Base-by-base conservation (phyloP, 1,140 invertebrate genomes). In the Sinonovacula constricta region DNA sequence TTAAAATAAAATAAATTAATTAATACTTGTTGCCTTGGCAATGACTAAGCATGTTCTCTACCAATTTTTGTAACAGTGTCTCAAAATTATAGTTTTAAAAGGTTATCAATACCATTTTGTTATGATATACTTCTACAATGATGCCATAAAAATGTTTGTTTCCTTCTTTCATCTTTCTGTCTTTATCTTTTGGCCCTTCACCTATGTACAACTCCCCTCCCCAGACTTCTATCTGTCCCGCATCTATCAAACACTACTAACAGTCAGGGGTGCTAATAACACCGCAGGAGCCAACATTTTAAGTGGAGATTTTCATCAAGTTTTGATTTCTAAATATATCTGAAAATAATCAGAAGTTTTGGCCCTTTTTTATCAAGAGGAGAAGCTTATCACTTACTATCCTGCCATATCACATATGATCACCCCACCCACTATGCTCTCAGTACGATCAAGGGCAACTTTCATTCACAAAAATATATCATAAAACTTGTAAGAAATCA, bases 251-350 rank as follows among this genome's bases (percentile, higher is more conserved):
- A 45, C 39, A 45, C 39, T 45, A 10, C 7, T 18, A 10, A 7
- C 39, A 45, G 39, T 45, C 39, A 45, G 18, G 18, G 39, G 18
- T 10, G 18, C 39, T 45, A 45, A 45, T 45, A 45, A 45, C 39
- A 45, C 39, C 18, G 39, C 39, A 18, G 39, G 39, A 7, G 7
- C 7, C 7, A 18, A 45, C 39, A 45, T 45, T 10, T 45, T 45
- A 45, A 45, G 39, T 10, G 39, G 39, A 18, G 39, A 45, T 45
- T 7, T 45, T 45, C 39, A 45, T 45, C 39, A 45, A 45, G 18
- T 45, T 45, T 45, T 45, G 39, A 45, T 45, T 45, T 45, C 39
- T 45, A 45, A 45, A 45, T 45, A 45, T 45, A 45, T 45, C 39
- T 45, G 18, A 45, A 45, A 45, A 45, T 45, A 45, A 45, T 45